phyloP scores from a whole-genome alignment of 2,888 invertebrate genomes.

The Sesia apiformis region DNA sequence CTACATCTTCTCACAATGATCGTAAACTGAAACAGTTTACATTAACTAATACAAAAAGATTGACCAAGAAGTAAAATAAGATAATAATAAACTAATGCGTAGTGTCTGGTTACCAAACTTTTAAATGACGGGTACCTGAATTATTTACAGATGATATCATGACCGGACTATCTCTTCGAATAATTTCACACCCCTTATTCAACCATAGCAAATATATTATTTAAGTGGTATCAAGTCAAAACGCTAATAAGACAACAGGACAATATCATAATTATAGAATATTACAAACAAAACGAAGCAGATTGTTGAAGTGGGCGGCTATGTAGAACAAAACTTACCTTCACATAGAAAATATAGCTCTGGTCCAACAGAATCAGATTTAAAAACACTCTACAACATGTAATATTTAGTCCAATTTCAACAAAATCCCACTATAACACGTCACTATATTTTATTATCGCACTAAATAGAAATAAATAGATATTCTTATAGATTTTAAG shows the following conservation, averaged over 20 bases:
- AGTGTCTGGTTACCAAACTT: conserved; percentile 48
- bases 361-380: conserved; percentile 2
- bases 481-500: conserved; percentile 9
- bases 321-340: conserved; percentile 47
- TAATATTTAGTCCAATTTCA: conserved; percentile 23
- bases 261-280: conserved; percentile 13
- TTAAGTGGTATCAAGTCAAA: not conserved
- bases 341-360: conserved; percentile 6
- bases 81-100: conserved; percentile 27
- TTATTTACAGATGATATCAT: conserved; percentile 8
- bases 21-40: no score
- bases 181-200: no score
- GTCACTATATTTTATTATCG: conserved; percentile 47
- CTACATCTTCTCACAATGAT: no score
- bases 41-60: no score
- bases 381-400: not conserved
- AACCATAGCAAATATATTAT: not conserved
- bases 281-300: conserved; percentile 45
- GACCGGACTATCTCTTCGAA: not conserved
- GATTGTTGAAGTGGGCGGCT: conserved; percentile 56
- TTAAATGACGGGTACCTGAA: conserved; percentile 6
- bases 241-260: not conserved
- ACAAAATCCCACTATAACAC: conserved; percentile 52
- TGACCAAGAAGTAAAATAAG: no score
- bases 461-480: conserved; percentile 38